These are phyloP conservation scores for Candidula unifasciata DNA, from an alignment of 2,888 invertebrate genomes.

Conservation along the genomic window DNA sequence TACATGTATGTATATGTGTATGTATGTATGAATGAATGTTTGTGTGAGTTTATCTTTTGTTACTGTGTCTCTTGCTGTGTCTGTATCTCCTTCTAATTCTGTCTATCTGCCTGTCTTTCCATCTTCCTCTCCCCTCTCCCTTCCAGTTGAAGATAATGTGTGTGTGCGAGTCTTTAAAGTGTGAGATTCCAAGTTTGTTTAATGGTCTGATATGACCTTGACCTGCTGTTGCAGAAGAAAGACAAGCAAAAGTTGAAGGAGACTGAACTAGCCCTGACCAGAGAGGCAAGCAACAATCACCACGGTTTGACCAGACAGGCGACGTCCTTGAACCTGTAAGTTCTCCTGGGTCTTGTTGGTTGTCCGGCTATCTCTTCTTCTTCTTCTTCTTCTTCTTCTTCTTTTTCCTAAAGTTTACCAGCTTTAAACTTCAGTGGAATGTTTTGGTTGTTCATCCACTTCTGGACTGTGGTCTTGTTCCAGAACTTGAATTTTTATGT, in stretches of 20 bases:
- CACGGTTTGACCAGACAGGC: background rate
- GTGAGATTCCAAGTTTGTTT: background rate
- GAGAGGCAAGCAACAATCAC: conserved; percentile 24
- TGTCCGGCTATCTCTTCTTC: background rate
- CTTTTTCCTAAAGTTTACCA: too few relatives aligned
- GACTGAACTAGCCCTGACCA: conserved; percentile 6
- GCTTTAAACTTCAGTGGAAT: too few relatives aligned
- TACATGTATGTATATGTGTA: too few relatives aligned
- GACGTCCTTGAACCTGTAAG: conserved; percentile 20
- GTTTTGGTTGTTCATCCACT: too few relatives aligned
- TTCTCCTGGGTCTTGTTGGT: background rate
- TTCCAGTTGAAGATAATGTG: background rate
- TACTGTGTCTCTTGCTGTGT: too few relatives aligned
- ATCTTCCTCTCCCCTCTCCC: background rate
- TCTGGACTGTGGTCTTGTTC: too few relatives aligned
- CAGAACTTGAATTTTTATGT: too few relatives aligned
- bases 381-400: background rate
- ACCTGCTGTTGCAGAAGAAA: background rate
- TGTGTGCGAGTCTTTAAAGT: too few relatives aligned
- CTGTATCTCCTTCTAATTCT: too few relatives aligned
- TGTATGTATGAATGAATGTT: too few relatives aligned
- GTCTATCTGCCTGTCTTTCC: too few relatives aligned
- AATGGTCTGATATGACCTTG: background rate
- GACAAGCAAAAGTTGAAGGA: conserved; percentile 4
- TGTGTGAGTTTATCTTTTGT: too few relatives aligned